phyloP scores from a whole-genome alignment of 2,888 invertebrate genomes.

The Lottia scabra region DNA sequence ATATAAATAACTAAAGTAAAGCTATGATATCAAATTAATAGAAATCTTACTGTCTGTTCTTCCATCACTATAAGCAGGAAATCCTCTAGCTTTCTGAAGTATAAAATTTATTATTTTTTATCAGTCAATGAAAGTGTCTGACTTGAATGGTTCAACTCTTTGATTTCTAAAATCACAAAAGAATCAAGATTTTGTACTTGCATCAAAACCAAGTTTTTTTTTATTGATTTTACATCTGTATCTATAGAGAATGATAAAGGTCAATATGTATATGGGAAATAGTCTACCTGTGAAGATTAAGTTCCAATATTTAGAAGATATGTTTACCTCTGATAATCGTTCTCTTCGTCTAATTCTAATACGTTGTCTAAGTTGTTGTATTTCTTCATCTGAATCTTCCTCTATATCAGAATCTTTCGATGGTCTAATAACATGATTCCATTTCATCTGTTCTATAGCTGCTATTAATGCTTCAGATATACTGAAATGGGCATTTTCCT shows the following conservation, averaged over 20 bases:
- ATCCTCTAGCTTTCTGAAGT: conserved; percentile 59
- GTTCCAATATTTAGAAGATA: background rate
- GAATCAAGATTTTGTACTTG: too few species aligned
- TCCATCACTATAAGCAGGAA: conserved; percentile 66
- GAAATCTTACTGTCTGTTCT: conserved; percentile 65
- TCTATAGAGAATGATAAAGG: too few species aligned
- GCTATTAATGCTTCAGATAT: conserved; percentile 87
- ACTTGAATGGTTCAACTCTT: too few species aligned
- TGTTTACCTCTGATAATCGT: conserved; percentile 62
- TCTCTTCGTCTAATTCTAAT: conserved; percentile 75
- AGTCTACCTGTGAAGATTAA: background rate
- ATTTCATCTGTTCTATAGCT: conserved; percentile 77
- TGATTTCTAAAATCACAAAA: too few species aligned
- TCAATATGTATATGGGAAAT: too few species aligned
- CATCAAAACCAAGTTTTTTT: too few species aligned
- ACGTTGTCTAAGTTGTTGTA: conserved; percentile 76
- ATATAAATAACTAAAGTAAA: background rate
- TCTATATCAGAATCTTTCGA: conserved; percentile 24
- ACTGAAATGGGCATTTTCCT: conserved; percentile 88
- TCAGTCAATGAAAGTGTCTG: too few species aligned
- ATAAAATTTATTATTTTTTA: background rate
- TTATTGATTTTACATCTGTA: too few species aligned
- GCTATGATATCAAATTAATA: background rate
- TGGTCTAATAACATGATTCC: conserved; percentile 61
- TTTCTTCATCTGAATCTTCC: conserved; percentile 70